Evolutionary conservation across 2,113 vertebrate species (phyloP).

Genomic region (Siniperca knerii): DNA sequence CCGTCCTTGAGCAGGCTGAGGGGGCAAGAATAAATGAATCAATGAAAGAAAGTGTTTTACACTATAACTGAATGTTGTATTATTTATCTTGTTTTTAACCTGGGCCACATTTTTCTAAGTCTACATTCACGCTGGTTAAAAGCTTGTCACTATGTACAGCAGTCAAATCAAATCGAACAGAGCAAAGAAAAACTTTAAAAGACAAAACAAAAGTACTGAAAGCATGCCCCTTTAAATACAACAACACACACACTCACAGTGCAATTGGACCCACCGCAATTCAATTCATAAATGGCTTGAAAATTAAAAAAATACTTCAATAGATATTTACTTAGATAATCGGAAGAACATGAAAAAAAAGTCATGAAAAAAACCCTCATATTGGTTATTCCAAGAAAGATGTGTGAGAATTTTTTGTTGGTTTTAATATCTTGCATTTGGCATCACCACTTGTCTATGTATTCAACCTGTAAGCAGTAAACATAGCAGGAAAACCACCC

Average conservation of each 20-base stretch:
- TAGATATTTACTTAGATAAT: background rate
- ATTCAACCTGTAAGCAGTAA: background rate
- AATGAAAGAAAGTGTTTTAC: background rate
- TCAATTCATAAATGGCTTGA: background rate
- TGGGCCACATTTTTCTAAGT: background rate
- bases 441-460: background rate
- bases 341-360: background rate
- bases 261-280: conserved; percentile 10
- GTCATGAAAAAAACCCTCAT: background rate
- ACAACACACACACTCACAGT: background rate
- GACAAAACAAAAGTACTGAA: no score
- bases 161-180: background rate
- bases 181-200: background rate
- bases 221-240: no score
- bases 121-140: background rate
- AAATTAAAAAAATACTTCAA: background rate
- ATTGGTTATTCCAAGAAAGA: background rate
- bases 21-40: background rate
- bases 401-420: background rate
- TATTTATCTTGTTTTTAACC: background rate
- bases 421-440: background rate
- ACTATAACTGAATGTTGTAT: background rate
- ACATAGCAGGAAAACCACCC: background rate
- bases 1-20: conserved; percentile 47
- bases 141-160: background rate